Base-by-base conservation (phyloP, 2,888 invertebrate genomes). In the Anoplius nigerrimus region DNA sequence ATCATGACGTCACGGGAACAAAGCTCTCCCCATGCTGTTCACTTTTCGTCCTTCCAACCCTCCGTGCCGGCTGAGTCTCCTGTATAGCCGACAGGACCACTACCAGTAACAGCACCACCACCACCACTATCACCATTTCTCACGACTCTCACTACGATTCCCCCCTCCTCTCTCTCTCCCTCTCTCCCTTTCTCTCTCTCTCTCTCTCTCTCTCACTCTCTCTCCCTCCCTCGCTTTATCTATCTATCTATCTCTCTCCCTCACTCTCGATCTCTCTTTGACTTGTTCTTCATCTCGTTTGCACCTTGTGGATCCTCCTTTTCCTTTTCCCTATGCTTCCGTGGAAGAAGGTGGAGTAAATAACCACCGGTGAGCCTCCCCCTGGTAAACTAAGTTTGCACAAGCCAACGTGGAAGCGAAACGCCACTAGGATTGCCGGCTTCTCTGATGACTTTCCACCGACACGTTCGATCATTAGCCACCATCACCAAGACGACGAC, bases 1-100 rank as follows among this genome's bases (percentile, higher is more conserved):
- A 82, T 79, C 81, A 80, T 78, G 77, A 79, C 81, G 77, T 83
- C 79, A 82, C 67, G 76, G 74, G 82, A 81, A 82, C 82, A 82
- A 82, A 82, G 81, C 81, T 74, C 64, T 69, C 66, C 69, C 69
- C 75, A 58, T 66, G 71, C 65, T 57, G 69, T 76, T 69, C 65
- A 65, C 78, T 72, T 73, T 75, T 81, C 80, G 75, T 59, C 65
- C 71, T 53, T 60, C 62, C 59, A 55, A 52, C 69, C 70, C 60
- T 56, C 51, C 34, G 21, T 27, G 57, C 46, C 43, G 46, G 58
- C 46, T 16, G n/a, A 8, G 34, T 53, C 21, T 18, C 22, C 53
- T 15, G 15, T 24, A 53, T 53, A 34, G 34, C 34, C 34, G 34
- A 5, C 34, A 11, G 6, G 1, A 34, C 34, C 34, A 34, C 34